Base-by-base conservation (phyloP, 2,888 invertebrate genomes). In the Selenia dentaria region DNA sequence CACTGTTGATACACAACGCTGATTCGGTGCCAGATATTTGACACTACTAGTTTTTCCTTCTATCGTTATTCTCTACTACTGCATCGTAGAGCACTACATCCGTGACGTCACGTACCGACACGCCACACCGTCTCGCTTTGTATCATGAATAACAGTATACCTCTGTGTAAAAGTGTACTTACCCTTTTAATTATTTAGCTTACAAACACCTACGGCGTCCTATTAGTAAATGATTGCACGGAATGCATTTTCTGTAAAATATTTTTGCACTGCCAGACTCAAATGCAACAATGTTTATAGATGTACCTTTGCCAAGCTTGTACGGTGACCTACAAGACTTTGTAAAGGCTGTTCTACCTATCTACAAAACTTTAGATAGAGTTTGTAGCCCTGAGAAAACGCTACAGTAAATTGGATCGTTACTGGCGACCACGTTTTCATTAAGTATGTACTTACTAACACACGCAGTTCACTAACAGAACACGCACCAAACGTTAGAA, bases 81-180 rank as follows among this genome's bases (percentile, higher is more conserved):
- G 4, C 16, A 4, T 16, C 4, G 16, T 16, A 16, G 16, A 16
- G 16, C 16, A 4, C 16, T 16, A 2, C 4, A 16, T 16, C 64
- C 67, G 64, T 83, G 83, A 75, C 75, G 74, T 71, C 79, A 79
- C 79, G 79, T 78, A 62, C 72, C 64, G 64, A 62, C 58, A 62
- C 67, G 62, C 64, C 51, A 63, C 65, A 55, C 67, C 65, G 62
- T 54, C 57, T 57, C 59, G 64, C 61, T 64, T 62, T 70, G 67
- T 70, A 72, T 64, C 74, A 71, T 71, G 73, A 72, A 73, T 71
- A 70, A 66, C 64, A 69, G 67, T 70, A 62, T 57, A 59, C 57
- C 53, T 61, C 68, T 64, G 62, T 61, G 62, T 61, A 60, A 65
- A 61, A 67, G 47, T 59, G 44, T 54, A 59, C 49, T 48, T 51